Evolutionary conservation across 2,888 invertebrate species (phyloP).

Genomic region (Lasioglossum zephyrum): DNA sequence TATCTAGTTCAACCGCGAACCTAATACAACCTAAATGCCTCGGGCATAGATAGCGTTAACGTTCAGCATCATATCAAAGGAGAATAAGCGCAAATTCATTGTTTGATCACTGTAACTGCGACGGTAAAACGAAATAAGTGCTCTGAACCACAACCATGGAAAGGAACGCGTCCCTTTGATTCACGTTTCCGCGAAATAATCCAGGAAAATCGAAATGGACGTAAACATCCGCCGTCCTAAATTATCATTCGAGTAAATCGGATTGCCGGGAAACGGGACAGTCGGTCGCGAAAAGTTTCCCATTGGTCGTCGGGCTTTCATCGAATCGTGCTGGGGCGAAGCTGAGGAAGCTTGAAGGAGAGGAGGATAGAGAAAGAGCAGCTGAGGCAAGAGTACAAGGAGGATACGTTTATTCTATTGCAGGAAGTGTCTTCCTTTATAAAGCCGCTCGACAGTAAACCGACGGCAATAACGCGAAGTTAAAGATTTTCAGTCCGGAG

Average conservation of each 20-base stretch:
- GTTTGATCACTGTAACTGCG: background rate
- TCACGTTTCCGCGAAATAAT: background rate
- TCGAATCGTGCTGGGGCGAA: background rate
- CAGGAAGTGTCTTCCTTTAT: slow-evolving; percentile 13
- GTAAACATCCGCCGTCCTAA: background rate
- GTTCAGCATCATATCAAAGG: background rate
- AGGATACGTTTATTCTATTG: slow-evolving; percentile 6
- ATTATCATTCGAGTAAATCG: slow-evolving; percentile 16
- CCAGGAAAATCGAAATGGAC: slow-evolving; percentile 6
- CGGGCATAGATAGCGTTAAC: background rate
- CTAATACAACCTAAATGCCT: background rate
- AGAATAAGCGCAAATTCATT: background rate
- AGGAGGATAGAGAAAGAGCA: background rate
- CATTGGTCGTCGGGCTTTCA: background rate
- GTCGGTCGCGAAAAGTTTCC: background rate
- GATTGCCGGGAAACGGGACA: background rate
- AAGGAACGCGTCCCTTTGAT: background rate
- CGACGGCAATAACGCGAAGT: slow-evolving; percentile 39
- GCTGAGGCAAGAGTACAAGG: background rate
- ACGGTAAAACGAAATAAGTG: background rate
- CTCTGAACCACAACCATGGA: background rate
- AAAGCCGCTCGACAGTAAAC: slow-evolving; percentile 17
- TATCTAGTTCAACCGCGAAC: background rate
- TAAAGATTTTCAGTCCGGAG: slow-evolving; percentile 47
- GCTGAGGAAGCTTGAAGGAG: too few species aligned